Percentiles rank a stretch among this genome's conserved stretches.
Conservation (phyloP, 2,113 vertebrate genomes). For the Collichthys lucidus region DNA sequence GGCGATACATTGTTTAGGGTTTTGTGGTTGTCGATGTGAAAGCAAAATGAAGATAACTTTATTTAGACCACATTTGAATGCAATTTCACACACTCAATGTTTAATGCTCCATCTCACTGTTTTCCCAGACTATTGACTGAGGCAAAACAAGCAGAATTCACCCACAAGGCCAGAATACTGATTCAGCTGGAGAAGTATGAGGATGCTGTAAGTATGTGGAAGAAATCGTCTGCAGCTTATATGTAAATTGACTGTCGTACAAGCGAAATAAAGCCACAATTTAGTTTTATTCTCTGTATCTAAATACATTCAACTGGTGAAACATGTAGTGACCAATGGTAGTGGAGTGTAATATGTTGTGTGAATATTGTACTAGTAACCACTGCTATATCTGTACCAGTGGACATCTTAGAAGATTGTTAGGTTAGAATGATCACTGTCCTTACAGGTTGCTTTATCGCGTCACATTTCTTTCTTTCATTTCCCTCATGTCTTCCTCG, state of each 20-base stretch:
- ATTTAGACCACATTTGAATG: conserved; percentile 9
- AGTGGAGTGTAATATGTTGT: not conserved
- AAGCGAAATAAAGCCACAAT: not conserved
- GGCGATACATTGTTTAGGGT: not conserved
- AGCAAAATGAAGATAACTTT: not conserved
- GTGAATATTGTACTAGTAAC: not conserved
- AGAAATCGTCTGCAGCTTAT: not conserved
- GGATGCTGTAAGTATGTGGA: conserved; percentile 87
- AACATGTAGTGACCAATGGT: not conserved
- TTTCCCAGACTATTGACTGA: conserved; percentile 88
- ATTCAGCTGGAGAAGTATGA: conserved; percentile 89
- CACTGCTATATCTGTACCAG: not conserved
- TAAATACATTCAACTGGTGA: not conserved
- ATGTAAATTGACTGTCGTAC: not conserved
- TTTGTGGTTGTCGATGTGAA: not conserved
- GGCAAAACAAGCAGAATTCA: conserved; percentile 87
- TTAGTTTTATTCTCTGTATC: not conserved
- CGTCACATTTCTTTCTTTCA: not conserved
- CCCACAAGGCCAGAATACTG: conserved; percentile 83
- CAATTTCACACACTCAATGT: not conserved
- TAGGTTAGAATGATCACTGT: not conserved
- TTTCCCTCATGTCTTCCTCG: not conserved
- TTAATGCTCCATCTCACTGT: not conserved
- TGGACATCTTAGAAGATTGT: no score
- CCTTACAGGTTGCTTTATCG: not conserved